Evolutionary conservation across 2,888 invertebrate genomes (phyloP), one percentile per base, ranked within the genome.

Genomic region (Athetis lepigone): DNA sequence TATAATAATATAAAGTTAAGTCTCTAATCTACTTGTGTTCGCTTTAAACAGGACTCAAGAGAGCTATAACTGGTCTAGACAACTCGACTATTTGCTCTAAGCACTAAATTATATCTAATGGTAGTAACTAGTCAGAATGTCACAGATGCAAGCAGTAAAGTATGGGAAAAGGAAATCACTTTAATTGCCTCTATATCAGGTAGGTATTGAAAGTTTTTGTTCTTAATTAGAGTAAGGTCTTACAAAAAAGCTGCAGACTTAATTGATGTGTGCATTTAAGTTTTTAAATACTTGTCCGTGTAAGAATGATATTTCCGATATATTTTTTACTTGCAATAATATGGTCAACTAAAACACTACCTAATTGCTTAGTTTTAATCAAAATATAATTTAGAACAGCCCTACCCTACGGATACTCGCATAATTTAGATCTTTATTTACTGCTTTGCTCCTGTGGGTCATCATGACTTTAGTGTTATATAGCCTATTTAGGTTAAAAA

Each of bases 31-130:
- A 33, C 55, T 36, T 50, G 54, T 40, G 62, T 55, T 56, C 55
- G 37, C 55, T 2, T 45, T 62, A 72, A 77, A 69, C 71, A 45
- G 78, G 77, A 77, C 61, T 57, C 63, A 77, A 63, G 56, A 67
- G 56, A 61, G 43, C 21, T 60, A 39, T 46, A 68, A 77, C 78
- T 70, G 47, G 78, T 74, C 37, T 11, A 36, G 61, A 46, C 67
- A 45, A 55, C 43, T 77, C 63, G 21, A 43, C 56, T 46, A 66
- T 60, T 59, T 62, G 60, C 57, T 57, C 36, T 46, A 40, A 51
- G 47, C 60, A 45, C 47, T 55, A 77, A 72, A 75, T 75, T 66
- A 66, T 70, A 61, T 58, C 57, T 73, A 76, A 70, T 71, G 54
- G 47, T 19, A 37, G 69, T 51, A 13, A 40, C 33, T 52, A 49